These are phyloP conservation scores for Salticus scenicus DNA, from an alignment of 2,888 invertebrate genomes.

Conservation along the genomic window DNA sequence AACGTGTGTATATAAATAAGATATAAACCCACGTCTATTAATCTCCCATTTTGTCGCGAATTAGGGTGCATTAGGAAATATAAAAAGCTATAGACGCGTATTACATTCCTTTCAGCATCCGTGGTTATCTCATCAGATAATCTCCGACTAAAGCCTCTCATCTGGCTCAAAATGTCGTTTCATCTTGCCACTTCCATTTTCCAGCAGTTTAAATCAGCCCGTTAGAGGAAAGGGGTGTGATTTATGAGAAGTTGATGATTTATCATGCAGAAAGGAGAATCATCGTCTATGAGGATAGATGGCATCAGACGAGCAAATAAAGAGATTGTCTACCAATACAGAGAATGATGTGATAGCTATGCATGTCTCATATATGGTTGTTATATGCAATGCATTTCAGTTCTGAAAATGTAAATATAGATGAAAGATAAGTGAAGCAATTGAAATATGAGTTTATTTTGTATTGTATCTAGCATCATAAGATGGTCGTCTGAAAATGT, in stretches of 20 bases:
- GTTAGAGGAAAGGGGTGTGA: background rate
- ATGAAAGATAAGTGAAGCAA: no score
- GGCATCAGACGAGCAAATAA: background rate
- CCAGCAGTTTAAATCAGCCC: background rate
- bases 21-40: background rate
- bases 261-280: background rate
- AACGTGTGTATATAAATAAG: background rate
- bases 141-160: background rate
- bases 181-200: conserved; percentile 5
- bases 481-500: no score
- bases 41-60: background rate
- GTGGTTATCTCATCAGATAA: background rate
- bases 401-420: no score
- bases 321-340: background rate
- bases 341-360: background rate
- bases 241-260: background rate
- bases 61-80: background rate
- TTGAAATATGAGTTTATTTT: no score
- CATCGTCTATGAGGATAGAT: background rate
- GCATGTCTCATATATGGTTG: no score
- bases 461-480: no score
- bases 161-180: background rate
- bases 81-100: background rate
- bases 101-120: background rate
- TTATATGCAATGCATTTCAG: no score